phyloP scores from a whole-genome alignment of 2,113 vertebrate genomes.

The Osmerus eperlanus region DNA sequence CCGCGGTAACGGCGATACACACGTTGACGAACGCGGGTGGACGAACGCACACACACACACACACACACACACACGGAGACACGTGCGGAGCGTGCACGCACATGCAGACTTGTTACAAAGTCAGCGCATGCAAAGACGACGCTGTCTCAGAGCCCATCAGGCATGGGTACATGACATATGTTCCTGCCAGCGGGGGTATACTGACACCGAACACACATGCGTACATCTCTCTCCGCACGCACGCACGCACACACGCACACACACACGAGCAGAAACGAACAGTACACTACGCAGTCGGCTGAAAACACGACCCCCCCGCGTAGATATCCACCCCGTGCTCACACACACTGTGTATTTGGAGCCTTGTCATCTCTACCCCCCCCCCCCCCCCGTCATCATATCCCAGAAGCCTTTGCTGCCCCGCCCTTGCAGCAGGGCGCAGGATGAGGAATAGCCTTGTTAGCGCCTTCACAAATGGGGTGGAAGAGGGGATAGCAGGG shows the following conservation, averaged over 20 bases:
- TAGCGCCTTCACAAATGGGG: constrained; percentile 27
- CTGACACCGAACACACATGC: neutral
- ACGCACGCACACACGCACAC: neutral
- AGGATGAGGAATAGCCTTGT: constrained; percentile 33
- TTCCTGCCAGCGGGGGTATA: neutral
- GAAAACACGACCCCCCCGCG: too few species aligned
- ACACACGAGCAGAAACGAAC: neutral
- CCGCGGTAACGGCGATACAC: neutral
- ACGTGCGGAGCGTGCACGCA: constrained; percentile 12
- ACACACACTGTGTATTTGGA: too few species aligned
- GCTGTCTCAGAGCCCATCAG: neutral
- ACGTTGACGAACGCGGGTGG: neutral
- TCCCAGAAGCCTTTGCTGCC: constrained; percentile 11
- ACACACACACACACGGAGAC: constrained; percentile 23
- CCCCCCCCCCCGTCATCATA: neutral
- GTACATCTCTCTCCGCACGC: too few species aligned
- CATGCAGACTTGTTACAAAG: neutral
- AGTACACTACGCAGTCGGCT: neutral
- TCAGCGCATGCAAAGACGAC: neutral
- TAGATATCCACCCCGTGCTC: neutral
- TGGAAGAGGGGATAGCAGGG: constrained; percentile 7
- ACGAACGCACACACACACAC: too few species aligned
- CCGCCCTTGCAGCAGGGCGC: constrained; percentile 9
- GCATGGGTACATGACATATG: constrained; percentile 5
- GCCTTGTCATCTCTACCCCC: neutral